Conservation (phyloP, 64 coral and sea anemone genomes). For the Stichodactyla helianthus region DNA sequence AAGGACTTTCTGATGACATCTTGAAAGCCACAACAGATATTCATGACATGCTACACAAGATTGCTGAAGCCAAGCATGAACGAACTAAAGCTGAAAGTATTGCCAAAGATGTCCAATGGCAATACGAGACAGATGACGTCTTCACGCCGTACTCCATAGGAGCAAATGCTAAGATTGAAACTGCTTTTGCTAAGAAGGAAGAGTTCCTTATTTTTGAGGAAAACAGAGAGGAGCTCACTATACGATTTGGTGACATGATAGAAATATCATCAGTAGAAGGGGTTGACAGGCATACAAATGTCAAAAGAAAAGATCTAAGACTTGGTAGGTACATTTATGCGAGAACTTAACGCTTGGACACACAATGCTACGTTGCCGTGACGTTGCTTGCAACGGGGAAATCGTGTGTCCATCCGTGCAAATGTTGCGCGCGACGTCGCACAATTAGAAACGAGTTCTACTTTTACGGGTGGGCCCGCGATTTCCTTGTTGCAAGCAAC, state of each 20-base stretch:
- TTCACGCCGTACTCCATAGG: not conserved
- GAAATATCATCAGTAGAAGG: not conserved
- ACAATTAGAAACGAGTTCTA: no score
- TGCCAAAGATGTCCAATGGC: constrained; percentile 34
- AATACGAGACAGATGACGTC: not conserved
- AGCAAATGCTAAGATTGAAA: constrained; percentile 30
- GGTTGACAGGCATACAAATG: not conserved
- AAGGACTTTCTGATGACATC: not conserved
- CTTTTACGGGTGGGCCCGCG: no score
- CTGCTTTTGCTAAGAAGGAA: not conserved
- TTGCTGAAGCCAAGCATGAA: constrained; percentile 19
- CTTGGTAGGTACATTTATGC: not conserved
- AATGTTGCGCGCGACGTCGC: no score
- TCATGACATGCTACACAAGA: constrained; percentile 21
- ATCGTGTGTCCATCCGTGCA: no score
- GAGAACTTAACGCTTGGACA: no score
- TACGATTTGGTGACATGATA: not conserved
- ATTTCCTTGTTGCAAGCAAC: no score
- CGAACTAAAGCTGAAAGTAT: constrained; percentile 12
- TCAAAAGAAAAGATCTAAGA: not conserved
- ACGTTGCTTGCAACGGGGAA: no score
- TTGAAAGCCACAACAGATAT: not conserved
- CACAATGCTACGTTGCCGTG: no score
- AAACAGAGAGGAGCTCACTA: not conserved
- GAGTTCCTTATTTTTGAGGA: not conserved